Evolutionary conservation across 2,113 vertebrate species (phyloP).

Genomic region (Gallinago jamesoni): DNA sequence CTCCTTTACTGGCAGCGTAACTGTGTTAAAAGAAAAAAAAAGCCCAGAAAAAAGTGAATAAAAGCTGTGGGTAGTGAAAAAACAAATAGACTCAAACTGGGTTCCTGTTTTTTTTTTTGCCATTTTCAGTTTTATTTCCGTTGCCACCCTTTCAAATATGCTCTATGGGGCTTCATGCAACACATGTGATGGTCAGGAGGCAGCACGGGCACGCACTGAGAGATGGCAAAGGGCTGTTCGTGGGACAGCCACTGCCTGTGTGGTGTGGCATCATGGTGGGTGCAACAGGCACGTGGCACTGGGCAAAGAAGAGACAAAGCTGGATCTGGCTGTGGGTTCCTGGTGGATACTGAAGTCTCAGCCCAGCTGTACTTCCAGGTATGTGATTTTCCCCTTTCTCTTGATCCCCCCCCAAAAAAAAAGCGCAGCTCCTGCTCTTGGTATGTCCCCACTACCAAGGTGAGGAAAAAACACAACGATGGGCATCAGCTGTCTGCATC

Average conservation of each 20-base stretch:
- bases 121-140: background rate
- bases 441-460: background rate
- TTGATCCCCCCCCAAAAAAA: background rate
- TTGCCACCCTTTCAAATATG: background rate
- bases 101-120: background rate
- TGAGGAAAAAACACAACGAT: background rate
- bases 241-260: background rate
- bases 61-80: background rate
- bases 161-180: background rate
- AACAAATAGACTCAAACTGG: background rate
- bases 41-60: background rate
- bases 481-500: background rate
- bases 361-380: background rate
- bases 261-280: no score
- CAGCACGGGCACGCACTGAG: background rate
- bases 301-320: background rate
- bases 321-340: background rate
- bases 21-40: background rate
- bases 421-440: background rate
- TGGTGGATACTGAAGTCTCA: background rate
- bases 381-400: background rate
- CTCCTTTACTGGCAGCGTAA: background rate
- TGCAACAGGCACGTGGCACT: background rate
- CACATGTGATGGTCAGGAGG: fast-evolving
- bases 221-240: background rate